These are phyloP conservation scores for Cyphomyrus discorhynchus DNA, from an alignment of 2,113 vertebrate genomes.

Conservation along the genomic window DNA sequence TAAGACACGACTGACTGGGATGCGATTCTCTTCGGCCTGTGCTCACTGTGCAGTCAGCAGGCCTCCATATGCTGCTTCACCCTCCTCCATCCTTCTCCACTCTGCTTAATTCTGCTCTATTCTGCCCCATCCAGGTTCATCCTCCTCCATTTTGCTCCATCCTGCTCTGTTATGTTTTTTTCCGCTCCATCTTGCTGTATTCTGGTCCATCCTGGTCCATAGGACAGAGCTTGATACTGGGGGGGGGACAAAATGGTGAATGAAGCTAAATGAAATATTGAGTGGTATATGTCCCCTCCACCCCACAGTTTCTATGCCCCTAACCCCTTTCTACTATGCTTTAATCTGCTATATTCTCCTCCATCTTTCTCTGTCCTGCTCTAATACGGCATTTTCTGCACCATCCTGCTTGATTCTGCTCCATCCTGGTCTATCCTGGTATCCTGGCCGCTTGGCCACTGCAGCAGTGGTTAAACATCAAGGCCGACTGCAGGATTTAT, in stretches of 20 bases:
- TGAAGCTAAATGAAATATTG: not conserved
- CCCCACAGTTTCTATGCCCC: not conserved
- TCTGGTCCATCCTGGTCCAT: not conserved
- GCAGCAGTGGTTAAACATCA: not conserved
- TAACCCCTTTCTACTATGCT: not conserved
- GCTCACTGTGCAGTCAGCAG: not conserved
- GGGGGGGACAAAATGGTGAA: not conserved
- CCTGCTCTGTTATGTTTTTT: not conserved
- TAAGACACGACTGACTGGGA: not conserved
- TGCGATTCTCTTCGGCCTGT: not conserved
- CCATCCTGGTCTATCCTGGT: not conserved
- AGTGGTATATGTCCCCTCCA: not conserved
- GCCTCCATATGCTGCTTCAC: not conserved
- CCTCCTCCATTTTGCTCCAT: not conserved
- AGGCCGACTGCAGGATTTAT: not conserved
- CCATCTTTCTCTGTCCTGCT: not conserved
- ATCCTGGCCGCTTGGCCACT: not conserved
- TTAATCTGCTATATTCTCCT: not conserved
- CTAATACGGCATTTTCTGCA: not conserved
- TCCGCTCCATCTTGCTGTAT: not conserved
- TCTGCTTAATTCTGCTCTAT: not conserved
- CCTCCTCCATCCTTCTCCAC: not conserved
- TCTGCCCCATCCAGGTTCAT: not conserved
- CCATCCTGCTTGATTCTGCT: not conserved
- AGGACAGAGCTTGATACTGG: not conserved